Base-by-base conservation (phyloP, 2,888 invertebrate species). In the Nudaria mundana region DNA sequence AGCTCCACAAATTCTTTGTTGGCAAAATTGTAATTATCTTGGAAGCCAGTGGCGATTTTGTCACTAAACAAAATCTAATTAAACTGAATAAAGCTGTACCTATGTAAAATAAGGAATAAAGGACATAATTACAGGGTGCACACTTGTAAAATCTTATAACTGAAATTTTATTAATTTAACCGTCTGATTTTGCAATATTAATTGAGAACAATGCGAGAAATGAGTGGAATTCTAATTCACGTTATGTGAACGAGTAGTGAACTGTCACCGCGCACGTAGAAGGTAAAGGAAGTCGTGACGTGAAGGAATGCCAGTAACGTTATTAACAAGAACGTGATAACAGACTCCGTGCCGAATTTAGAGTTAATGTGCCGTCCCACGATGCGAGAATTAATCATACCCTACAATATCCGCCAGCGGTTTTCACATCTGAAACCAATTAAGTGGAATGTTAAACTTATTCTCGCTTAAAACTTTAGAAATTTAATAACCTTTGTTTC, bases 1-100 rank as follows among this genome's bases (percentile, higher is more conserved):
- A 28, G 13, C 26, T 13, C 14, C 3, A 28, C 13, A 28, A 28
- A 14, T 28, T 14, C 14, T 28, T 28, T 14, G 12, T 28, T 28
- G 14, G 7, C 26, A 49, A 54, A 66, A 61, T 63, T 60, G 52
- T 52, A 58, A 66, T 71, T 67, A 63, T 3, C 63, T 71, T 68
- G 62, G 61, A 66, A 66, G 56, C 50, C 45, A 63, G 49, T 53
- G 61, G 58, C 66, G 72, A 59, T 72, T 63, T 60, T 68, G 62
- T 65, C 58, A 61, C 71, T 63, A 62, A 72, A 80, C 77, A 74
- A 80, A 82, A 82, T 81, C 75, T 81, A 83, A 84, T 85, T 81
- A 82, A 81, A 77, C 59, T 69, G 73, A 81, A 81, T 82, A 79
- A 76, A 65, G 80, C 71, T 70, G 73, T 78, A n/a, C n/a, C n/a